These are phyloP conservation scores for Diplazon laetatorius DNA, from an alignment of 2,888 invertebrate genomes.

Conservation along the genomic window DNA sequence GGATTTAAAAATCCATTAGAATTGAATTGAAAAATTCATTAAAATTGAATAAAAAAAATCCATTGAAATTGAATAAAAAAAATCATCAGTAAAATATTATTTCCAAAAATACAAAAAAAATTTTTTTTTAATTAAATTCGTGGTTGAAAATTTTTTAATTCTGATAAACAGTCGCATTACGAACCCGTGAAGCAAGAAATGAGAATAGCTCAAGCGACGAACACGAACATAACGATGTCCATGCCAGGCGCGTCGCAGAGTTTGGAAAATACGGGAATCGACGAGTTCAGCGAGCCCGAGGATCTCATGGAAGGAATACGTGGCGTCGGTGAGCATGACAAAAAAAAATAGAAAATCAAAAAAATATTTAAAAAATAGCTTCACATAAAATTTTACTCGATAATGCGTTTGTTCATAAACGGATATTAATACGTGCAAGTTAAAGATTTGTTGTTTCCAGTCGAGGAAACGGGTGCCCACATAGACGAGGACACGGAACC, in stretches of 20 bases:
- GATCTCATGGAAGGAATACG: constrained; percentile 94
- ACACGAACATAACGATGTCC: constrained; percentile 77
- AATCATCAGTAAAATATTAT: too few relatives aligned
- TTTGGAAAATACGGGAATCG: constrained; percentile 84
- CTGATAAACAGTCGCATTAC: constrained; percentile 78
- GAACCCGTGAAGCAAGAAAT: constrained; percentile 80
- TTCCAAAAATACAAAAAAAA: too few relatives aligned
- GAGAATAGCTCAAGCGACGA: constrained; percentile 78
- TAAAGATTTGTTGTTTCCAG: constrained; percentile 64
- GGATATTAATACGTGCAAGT: constrained; percentile 33
- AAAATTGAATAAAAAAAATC: too few relatives aligned
- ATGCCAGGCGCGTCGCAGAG: constrained; percentile 72
- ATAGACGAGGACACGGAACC: constrained; percentile 80
- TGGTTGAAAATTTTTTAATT: neutral
- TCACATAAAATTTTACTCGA: neutral
- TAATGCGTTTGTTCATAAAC: constrained; percentile 10
- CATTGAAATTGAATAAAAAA: too few relatives aligned
- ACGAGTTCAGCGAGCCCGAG: constrained; percentile 93
- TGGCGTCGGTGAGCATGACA: constrained; percentile 86
- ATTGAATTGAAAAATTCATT: too few relatives aligned
- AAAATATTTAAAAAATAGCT: constrained; percentile 9
- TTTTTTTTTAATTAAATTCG: neutral
- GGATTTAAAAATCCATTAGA: too few relatives aligned
- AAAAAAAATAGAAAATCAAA: neutral
- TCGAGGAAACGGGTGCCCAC: constrained; percentile 81